Percentiles rank a stretch among this genome's conserved stretches.
These are phyloP conservation scores for Furcula furcula DNA, from an alignment of 2,888 invertebrate species.

Conservation along the genomic window DNA sequence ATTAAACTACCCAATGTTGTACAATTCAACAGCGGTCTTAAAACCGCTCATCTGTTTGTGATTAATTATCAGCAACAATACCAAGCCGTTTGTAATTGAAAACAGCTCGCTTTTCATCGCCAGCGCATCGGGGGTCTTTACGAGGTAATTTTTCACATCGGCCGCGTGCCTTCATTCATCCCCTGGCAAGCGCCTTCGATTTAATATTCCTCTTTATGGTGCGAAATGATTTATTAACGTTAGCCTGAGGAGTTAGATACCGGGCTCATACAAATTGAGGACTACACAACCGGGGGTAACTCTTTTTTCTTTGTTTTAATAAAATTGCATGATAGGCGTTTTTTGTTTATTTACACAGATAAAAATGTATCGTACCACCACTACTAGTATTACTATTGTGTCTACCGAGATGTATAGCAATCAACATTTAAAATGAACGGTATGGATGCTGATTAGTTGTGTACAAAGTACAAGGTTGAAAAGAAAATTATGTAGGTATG, in stretches of 20 bases:
- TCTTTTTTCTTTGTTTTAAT: neutral
- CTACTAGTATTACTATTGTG: too few relatives aligned
- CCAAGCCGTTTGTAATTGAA: too few relatives aligned
- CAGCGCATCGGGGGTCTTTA: constrained; percentile 62
- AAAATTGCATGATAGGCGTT: neutral
- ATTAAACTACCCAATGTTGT: too few relatives aligned
- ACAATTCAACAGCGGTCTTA: too few relatives aligned
- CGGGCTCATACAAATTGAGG: constrained; percentile 47
- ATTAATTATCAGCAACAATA: too few relatives aligned
- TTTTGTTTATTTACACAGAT: neutral
- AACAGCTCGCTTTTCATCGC: constrained; percentile 56
- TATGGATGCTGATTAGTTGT: too few relatives aligned
- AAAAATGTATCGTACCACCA: too few relatives aligned
- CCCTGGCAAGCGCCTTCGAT: constrained; percentile 58
- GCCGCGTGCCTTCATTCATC: constrained; percentile 38
- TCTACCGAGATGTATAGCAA: too few relatives aligned
- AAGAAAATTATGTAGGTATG: too few relatives aligned
- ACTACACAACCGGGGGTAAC: constrained; percentile 1
- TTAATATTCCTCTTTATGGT: constrained; percentile 69
- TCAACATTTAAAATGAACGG: too few relatives aligned
- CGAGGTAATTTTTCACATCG: constrained; percentile 66
- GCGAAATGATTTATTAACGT: constrained; percentile 64
- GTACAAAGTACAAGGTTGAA: too few relatives aligned
- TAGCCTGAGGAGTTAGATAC: constrained; percentile 43
- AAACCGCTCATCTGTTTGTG: too few relatives aligned